Conservation (phyloP, 2,888 invertebrate species). For the Portevinia maculata region DNA sequence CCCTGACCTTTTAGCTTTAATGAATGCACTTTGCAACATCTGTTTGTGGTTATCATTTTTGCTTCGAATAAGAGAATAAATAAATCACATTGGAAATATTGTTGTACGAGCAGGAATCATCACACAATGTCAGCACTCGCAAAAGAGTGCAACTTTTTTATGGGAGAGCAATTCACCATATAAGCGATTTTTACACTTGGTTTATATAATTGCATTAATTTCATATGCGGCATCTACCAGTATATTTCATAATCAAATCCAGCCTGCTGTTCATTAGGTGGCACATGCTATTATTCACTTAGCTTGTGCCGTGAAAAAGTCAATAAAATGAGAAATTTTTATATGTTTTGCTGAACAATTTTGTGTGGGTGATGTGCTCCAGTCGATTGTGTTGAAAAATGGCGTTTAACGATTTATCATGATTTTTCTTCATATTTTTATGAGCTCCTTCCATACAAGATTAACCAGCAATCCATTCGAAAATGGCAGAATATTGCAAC, state of each 20-base stretch:
- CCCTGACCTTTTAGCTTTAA: not conserved
- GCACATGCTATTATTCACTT: conserved; percentile 50
- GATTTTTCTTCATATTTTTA: too few species aligned
- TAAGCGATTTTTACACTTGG: conserved; percentile 38
- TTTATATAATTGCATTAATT: conserved; percentile 33
- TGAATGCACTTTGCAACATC: not conserved
- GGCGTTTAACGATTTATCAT: not conserved
- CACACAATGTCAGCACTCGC: conserved; percentile 32
- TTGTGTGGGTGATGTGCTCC: conserved; percentile 40
- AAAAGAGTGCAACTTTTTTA: not conserved
- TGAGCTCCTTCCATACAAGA: too few species aligned
- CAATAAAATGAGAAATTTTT: conserved; percentile 38
- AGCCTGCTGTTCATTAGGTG: conserved; percentile 11
- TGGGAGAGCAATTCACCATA: conserved; percentile 7
- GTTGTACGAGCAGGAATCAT: too few species aligned
- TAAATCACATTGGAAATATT: too few species aligned
- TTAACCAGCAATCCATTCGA: too few species aligned
- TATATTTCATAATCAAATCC: conserved; percentile 23
- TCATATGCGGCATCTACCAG: conserved; percentile 7
- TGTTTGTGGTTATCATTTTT: not conserved
- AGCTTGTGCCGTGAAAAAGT: conserved; percentile 36
- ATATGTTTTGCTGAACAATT: conserved; percentile 1
- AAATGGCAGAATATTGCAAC: too few species aligned
- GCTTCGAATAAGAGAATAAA: too few species aligned
- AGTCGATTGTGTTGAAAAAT: conserved; percentile 53